A percentile compares a stretch with the other conserved stretches of the same genome.
These are phyloP conservation scores for Oceanites oceanicus DNA, from an alignment of 2,113 vertebrate species.

Conservation along the genomic window DNA sequence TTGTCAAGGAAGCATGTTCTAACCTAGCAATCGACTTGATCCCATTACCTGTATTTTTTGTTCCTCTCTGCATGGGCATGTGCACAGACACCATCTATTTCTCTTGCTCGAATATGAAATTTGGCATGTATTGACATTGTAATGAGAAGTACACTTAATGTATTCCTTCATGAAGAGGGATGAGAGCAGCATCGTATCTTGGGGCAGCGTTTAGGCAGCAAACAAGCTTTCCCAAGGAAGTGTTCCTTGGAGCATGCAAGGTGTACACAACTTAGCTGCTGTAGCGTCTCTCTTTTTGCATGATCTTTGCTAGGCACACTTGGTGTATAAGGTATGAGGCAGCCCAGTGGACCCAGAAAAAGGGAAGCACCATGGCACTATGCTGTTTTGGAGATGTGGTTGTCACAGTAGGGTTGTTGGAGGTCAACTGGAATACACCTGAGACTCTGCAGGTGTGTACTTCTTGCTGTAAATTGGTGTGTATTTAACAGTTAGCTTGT, in stretches of 20 bases:
- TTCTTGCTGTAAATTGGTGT: background rate
- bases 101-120: background rate
- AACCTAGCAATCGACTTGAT: background rate
- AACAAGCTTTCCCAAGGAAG: background rate
- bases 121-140: background rate
- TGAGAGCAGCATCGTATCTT: background rate
- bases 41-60: background rate
- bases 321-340: background rate
- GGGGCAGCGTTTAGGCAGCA: background rate
- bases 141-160: background rate
- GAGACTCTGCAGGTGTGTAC: background rate
- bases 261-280: background rate
- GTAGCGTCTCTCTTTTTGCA: background rate
- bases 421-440: background rate
- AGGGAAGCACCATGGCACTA: fast-evolving
- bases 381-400: background rate
- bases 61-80: background rate
- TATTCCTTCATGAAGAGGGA: background rate
- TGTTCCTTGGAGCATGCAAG: background rate
- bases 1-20: background rate
- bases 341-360: background rate
- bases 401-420: background rate
- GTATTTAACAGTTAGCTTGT: background rate
- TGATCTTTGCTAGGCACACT: background rate
- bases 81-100: background rate